These are phyloP conservation scores for Latrodectus elegans DNA, from an alignment of 2,888 invertebrate genomes.

Conservation along the genomic window DNA sequence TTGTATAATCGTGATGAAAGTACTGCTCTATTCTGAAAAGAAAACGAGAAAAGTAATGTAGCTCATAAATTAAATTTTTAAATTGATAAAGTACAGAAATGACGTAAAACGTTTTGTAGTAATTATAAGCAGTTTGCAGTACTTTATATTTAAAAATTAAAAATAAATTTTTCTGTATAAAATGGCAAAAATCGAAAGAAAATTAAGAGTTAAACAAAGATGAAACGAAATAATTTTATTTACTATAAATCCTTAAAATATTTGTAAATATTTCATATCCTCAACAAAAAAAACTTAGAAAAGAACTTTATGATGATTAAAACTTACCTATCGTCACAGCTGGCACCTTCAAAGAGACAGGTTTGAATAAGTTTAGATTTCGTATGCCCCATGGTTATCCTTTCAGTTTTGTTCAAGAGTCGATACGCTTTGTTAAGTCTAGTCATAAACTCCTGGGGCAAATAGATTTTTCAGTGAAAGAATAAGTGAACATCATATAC, in stretches of 20 bases:
- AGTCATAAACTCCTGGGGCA: background rate
- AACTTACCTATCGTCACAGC: constrained; percentile 48
- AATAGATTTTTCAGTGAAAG: no score
- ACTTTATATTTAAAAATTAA: background rate
- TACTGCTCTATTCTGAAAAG: constrained; percentile 42
- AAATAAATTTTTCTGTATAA: background rate
- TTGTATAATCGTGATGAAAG: constrained; percentile 63
- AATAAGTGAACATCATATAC: no score
- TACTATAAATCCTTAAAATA: background rate
- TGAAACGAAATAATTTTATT: background rate
- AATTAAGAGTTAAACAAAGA: background rate
- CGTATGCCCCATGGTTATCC: constrained; percentile 46
- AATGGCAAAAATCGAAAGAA: background rate
- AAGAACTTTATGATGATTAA: background rate
- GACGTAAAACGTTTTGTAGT: no score
- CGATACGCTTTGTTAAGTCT: background rate
- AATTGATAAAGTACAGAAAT: no score
- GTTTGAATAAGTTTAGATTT: constrained; percentile 48
- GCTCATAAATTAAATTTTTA: no score
- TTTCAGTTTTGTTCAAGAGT: constrained; percentile 21
- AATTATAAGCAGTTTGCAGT: no score
- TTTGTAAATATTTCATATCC: background rate
- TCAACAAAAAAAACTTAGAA: background rate
- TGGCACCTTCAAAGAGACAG: constrained; percentile 52
- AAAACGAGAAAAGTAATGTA: no score